Conservation (phyloP, 2,113 vertebrate species). For the Oreocharis arfaki region DNA sequence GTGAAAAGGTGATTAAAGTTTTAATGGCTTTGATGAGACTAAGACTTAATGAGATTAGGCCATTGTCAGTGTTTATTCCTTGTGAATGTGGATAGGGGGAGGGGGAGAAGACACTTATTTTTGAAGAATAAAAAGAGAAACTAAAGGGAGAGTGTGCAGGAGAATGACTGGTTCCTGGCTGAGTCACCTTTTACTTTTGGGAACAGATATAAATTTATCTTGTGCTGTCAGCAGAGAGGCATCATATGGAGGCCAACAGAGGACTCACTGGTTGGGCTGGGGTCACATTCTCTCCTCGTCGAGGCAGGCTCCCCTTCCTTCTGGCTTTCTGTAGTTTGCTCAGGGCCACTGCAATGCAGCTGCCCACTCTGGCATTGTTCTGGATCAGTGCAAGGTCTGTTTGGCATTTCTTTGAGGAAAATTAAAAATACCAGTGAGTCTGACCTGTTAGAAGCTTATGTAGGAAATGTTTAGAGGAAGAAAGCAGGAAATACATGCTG, state of each 20-base stretch:
- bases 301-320: background rate
- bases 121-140: background rate
- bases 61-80: background rate
- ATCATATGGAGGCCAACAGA: background rate
- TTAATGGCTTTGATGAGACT: background rate
- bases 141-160: background rate
- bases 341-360: slow-evolving; percentile 82
- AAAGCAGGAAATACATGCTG: background rate
- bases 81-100: background rate
- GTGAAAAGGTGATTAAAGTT: slow-evolving; percentile 13
- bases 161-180: background rate
- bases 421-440: background rate
- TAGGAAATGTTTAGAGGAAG: background rate
- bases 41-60: background rate
- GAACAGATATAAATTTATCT: background rate
- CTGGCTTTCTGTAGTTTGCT: slow-evolving; percentile 57
- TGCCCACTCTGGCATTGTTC: slow-evolving; percentile 87
- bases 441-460: background rate
- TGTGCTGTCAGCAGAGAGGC: background rate
- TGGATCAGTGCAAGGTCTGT: slow-evolving; percentile 86
- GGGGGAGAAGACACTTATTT: background rate
- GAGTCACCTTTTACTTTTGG: slow-evolving; percentile 1
- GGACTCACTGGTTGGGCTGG: slow-evolving; percentile 52
- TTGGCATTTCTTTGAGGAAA: slow-evolving; percentile 28
- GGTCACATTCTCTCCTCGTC: background rate